Percentiles rank a stretch among this genome's conserved stretches.
phyloP scores from a whole-genome alignment of 1,140 invertebrate species.

The Macrosteles quadrilineatus region DNA sequence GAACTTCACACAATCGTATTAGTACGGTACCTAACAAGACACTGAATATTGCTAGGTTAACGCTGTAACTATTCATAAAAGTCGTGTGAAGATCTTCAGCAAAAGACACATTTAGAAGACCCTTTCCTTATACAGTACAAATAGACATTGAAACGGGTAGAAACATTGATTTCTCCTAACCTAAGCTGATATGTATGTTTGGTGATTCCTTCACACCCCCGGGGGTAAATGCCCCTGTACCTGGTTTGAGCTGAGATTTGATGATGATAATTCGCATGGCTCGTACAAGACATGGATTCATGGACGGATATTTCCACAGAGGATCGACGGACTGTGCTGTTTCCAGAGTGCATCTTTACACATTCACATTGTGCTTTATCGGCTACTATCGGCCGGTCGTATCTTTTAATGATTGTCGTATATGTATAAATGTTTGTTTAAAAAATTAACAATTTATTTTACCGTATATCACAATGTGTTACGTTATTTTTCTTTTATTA shows the following conservation, averaged over 20 bases:
- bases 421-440: constrained; percentile 24
- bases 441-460: constrained; percentile 31
- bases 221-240: constrained; percentile 38
- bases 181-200: constrained; percentile 41
- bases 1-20: constrained; percentile 26
- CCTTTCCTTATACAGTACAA: constrained; percentile 29
- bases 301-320: constrained; percentile 42
- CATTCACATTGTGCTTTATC: constrained; percentile 26
- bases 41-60: constrained; percentile 34
- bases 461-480: constrained; percentile 33
- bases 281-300: constrained; percentile 37
- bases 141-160: constrained; percentile 39
- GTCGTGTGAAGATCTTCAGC: constrained; percentile 12
- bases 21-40: constrained; percentile 28
- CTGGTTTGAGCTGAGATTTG: constrained; percentile 40
- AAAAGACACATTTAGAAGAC: constrained; percentile 22
- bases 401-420: constrained; percentile 24
- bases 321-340: constrained; percentile 19
- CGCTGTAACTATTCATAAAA: neutral
- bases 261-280: constrained; percentile 33
- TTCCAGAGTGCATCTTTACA: constrained; percentile 8
- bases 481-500: neutral
- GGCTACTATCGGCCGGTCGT: constrained; percentile 5
- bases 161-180: constrained; percentile 40
- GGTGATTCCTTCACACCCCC: constrained; percentile 36